Evolutionary conservation across 2,797 vertebrate species (phyloP).

Genomic region (Limosa lapponica): DNA sequence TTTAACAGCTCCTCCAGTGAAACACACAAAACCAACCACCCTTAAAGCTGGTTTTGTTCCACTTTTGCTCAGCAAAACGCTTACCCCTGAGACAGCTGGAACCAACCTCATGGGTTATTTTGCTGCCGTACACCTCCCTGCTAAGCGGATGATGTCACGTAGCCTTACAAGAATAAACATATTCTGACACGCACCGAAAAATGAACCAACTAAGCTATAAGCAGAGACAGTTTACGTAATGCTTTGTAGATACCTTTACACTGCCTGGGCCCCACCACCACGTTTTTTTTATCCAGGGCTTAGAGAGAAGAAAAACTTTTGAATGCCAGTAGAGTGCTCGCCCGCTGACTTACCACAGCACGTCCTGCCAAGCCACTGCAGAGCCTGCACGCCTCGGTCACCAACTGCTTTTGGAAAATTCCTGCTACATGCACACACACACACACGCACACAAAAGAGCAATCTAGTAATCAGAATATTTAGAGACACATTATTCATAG

Average conservation of each 20-base stretch:
- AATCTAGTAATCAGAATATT: not conserved
- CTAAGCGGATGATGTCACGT: slow-evolving; percentile 19
- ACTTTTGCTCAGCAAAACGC: not conserved
- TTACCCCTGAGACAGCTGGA: not conserved
- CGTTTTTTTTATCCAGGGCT: not conserved
- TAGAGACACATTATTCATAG: not conserved
- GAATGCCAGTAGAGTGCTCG: not conserved
- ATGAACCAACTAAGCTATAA: not conserved
- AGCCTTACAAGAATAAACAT: not conserved
- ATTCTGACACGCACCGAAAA: not conserved
- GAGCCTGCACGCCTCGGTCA: not conserved
- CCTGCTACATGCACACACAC: not conserved
- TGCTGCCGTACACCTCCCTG: not conserved
- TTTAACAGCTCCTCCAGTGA: slow-evolving; percentile 11
- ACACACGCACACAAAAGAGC: not conserved
- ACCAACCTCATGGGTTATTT: not conserved
- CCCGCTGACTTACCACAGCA: not conserved
- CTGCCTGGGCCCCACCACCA: not conserved
- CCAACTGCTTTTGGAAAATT: not conserved
- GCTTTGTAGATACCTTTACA: not conserved
- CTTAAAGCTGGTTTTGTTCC: slow-evolving; percentile 31
- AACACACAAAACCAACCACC: not conserved
- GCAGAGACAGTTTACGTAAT: not conserved
- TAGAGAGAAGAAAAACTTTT: not conserved
- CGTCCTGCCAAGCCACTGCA: not conserved